Conservation (phyloP, 2,113 vertebrate species). For the Pollimyrus isidori region DNA sequence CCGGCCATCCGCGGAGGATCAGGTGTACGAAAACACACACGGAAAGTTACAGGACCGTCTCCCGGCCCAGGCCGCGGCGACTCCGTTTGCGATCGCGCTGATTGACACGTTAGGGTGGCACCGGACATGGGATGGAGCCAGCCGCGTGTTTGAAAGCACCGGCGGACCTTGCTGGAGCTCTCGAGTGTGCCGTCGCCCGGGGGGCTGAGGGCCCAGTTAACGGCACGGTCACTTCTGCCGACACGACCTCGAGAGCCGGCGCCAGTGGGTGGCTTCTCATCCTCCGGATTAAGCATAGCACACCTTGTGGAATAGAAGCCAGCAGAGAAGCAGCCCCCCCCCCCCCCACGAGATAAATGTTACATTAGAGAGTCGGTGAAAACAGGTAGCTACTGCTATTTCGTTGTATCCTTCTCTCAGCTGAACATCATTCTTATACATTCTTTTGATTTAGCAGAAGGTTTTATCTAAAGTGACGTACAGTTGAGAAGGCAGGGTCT, state of each 20-base stretch:
- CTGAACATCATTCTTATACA: conserved; percentile 30
- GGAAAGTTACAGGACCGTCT: conserved; percentile 39
- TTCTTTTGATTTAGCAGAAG: background rate
- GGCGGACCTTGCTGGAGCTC: background rate
- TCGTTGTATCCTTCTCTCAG: conserved; percentile 31
- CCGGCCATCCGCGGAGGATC: conserved; percentile 46
- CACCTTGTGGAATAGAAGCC: conserved; percentile 37
- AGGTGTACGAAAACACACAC: conserved; percentile 52
- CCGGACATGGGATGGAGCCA: background rate
- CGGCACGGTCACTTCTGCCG: too few relatives aligned
- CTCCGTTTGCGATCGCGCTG: conserved; percentile 35
- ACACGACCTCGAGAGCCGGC: background rate
- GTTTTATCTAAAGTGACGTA: background rate
- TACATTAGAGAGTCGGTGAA: conserved; percentile 39
- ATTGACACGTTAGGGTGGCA: conserved; percentile 31
- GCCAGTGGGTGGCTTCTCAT: conserved; percentile 35
- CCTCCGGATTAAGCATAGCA: conserved; percentile 34
- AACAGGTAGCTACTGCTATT: conserved; percentile 40
- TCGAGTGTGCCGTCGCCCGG: background rate
- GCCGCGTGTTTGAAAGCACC: background rate
- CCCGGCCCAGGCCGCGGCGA: conserved; percentile 33
- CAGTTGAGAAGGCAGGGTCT: background rate
- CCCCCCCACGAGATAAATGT: conserved; percentile 45
- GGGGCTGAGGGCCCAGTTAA: background rate
- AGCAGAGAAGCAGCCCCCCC: conserved; percentile 43